Base-by-base conservation (phyloP, 92 coral and sea anemone species). In the Ricordea florida region DNA sequence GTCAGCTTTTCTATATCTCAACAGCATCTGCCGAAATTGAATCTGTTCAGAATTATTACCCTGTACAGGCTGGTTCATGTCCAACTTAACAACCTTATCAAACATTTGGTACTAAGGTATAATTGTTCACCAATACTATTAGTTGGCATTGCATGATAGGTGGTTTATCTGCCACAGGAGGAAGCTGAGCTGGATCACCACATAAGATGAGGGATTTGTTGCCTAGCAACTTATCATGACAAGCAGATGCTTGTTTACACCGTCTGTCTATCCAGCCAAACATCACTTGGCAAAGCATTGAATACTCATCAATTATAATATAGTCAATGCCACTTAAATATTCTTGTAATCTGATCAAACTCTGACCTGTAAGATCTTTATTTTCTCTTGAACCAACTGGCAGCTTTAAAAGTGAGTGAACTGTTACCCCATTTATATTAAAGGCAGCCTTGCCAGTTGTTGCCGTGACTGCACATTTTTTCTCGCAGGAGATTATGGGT, bases 131-230 rank as follows among this genome's bases (percentile, higher is more conserved):
- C 86, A 79, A 72, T 57, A 65, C 65, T 70, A 78, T 78, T 83
- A 37, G 89, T 78, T 68, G 93, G 83, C 41, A 53, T 77, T 28
- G 81, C 51, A 81, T 88, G 89, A 66, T 78, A 83, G 17, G 86
- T 62, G 93, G 93, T 78, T 88, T 88, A 65, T 83, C 93, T 78
- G 85, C 86, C 52, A 83, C 93, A 60, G 93, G 86, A n/a, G 86
- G 87, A 31, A 88, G 80, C 70, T 88, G 93, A 52, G 86, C 93
- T 73, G 80, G 80, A 66, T 86, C 87, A 45, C 83, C 91, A 73
- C 75, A 57, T 88, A 87, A 76, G 62, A 87, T 76, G 28, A 82
- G 36, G 7, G 93, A 87, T 45, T 53, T 69, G 41, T 68, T 73
- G 17, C 88, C 88, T 59, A 81, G 75, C 24, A 81, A 52, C 71